These are phyloP conservation scores for Penelope pileata DNA, from an alignment of 2,113 vertebrate genomes.

Conservation along the genomic window DNA sequence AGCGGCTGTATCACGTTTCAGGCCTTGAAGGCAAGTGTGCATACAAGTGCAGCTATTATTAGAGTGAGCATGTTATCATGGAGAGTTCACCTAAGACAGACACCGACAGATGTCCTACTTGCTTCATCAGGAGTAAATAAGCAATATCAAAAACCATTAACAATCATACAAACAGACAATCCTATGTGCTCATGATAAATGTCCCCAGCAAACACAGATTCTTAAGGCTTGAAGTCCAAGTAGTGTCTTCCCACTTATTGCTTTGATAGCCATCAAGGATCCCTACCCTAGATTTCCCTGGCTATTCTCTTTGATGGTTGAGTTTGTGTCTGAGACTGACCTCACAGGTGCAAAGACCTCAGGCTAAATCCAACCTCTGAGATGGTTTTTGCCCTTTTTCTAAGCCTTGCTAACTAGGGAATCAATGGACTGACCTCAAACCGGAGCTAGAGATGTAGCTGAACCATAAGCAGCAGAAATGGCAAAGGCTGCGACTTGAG, in stretches of 20 bases:
- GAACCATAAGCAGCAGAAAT: not conserved
- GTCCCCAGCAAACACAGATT: not conserved
- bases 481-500: not conserved
- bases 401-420: not conserved
- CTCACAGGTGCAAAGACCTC: not conserved
- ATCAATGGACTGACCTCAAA: not conserved
- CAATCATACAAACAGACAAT: not conserved
- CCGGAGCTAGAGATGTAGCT: not conserved
- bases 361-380: not conserved
- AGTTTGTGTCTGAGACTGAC: not conserved
- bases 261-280: not conserved
- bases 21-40: not conserved
- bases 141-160: not conserved
- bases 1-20: not conserved
- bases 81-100: not conserved
- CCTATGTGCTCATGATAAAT: not conserved
- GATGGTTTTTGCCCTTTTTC: not conserved
- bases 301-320: not conserved
- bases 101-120: not conserved
- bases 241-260: not conserved
- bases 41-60: not conserved
- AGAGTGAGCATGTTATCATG: not conserved
- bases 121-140: not conserved
- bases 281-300: not conserved
- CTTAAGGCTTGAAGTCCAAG: not conserved